Percentiles rank a stretch among this genome's conserved stretches.
Conservation (phyloP, 2,797 vertebrate genomes). For the Amblyraja radiata region DNA sequence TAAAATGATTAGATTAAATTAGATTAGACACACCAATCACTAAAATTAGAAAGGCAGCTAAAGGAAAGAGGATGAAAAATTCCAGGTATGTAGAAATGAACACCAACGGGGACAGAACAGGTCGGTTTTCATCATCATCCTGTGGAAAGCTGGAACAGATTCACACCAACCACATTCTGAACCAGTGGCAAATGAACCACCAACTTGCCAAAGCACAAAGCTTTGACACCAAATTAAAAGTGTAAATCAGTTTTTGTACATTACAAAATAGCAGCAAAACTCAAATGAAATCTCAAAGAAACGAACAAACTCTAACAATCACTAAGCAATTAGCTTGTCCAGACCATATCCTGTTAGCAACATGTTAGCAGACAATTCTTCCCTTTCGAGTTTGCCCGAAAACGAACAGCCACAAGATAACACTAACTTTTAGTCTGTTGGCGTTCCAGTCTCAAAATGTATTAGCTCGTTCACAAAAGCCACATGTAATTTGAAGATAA, state of each 20-base stretch:
- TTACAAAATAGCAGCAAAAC: not conserved
- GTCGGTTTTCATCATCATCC: too few relatives aligned
- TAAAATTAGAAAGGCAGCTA: not conserved
- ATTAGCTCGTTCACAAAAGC: not conserved
- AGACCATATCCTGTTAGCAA: too few relatives aligned
- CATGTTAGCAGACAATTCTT: not conserved
- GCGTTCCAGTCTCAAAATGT: not conserved
- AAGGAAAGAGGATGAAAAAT: not conserved
- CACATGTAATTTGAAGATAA: not conserved
- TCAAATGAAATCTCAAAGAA: not conserved
- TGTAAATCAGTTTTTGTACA: not conserved
- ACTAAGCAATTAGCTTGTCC: not conserved
- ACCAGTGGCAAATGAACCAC: not conserved
- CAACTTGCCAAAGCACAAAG: not conserved
- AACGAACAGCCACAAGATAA: not conserved
- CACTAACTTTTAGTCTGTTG: not conserved
- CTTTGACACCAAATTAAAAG: not conserved
- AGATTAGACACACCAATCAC: not conserved
- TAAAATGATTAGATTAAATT: not conserved
- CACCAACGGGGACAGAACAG: too few relatives aligned
- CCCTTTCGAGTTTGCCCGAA: not conserved
- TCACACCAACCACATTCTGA: not conserved
- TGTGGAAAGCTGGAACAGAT: not conserved
- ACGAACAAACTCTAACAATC: not conserved
- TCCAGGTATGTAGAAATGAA: too few relatives aligned